These are phyloP conservation scores for Ciconia nigra DNA, from an alignment of 2,797 vertebrate genomes.

Conservation along the genomic window DNA sequence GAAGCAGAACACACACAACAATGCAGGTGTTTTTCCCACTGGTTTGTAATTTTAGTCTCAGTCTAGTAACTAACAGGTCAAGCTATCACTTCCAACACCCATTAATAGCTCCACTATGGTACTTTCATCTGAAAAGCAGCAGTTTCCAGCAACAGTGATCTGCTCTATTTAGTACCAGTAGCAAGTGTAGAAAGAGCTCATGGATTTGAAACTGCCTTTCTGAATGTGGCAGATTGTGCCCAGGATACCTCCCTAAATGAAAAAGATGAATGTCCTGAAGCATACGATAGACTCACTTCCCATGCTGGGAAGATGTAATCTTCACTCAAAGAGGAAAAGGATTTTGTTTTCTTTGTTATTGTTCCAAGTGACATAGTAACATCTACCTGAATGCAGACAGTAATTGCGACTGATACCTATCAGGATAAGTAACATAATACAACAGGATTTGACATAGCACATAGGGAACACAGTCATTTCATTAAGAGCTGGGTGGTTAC, in stretches of 20 bases:
- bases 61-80: not conserved
- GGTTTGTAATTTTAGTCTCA: not conserved
- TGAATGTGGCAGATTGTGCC: not conserved
- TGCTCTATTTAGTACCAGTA: not conserved
- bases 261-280: constrained; percentile 25
- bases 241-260: not conserved
- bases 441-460: constrained; percentile 21
- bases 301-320: constrained; percentile 8
- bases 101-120: not conserved
- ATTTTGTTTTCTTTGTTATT: constrained; percentile 59
- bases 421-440: constrained; percentile 11
- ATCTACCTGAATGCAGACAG: constrained; percentile 28
- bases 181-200: not conserved
- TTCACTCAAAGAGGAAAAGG: constrained; percentile 21
- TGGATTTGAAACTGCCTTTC: not conserved
- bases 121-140: not conserved
- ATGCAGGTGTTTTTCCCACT: not conserved
- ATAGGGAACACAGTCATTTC: not conserved
- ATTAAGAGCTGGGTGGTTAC: constrained; percentile 1
- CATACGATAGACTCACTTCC: not conserved
- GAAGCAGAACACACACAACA: not conserved
- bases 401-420: constrained; percentile 37
- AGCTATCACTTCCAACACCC: not conserved
- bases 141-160: not conserved
- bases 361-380: constrained; percentile 53